These are phyloP conservation scores for Drosophila pullipes DNA, from an alignment of 2,888 invertebrate genomes.

Conservation along the genomic window DNA sequence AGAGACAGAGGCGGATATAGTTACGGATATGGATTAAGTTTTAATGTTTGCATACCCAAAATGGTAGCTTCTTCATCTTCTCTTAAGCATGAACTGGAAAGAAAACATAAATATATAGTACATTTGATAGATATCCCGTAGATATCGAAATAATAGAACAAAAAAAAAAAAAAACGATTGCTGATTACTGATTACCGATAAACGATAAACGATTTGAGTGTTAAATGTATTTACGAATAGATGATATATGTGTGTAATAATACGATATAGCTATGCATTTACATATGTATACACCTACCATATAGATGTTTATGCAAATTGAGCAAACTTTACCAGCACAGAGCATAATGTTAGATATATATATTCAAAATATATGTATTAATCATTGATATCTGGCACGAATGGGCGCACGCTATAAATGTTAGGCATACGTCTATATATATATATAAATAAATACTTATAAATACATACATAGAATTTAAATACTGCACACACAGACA, in stretches of 20 bases:
- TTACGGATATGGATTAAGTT: conserved; percentile 12
- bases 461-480: conserved; percentile 9
- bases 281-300: neutral
- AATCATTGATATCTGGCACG: conserved; percentile 49
- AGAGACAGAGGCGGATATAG: conserved; percentile 2
- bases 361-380: conserved; percentile 75
- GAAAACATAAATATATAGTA: conserved; percentile 36
- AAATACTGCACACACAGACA: conserved; percentile 14
- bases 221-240: conserved; percentile 32
- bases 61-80: conserved; percentile 39
- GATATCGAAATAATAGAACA: conserved; percentile 3
- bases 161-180: conserved; percentile 6
- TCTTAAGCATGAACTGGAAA: conserved; percentile 14
- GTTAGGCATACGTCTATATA: conserved; percentile 34
- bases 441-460: conserved; percentile 29
- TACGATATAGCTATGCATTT: neutral
- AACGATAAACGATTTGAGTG: conserved; percentile 42
- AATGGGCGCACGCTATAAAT: conserved; percentile 58
- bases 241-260: neutral
- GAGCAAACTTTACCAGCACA: conserved; percentile 25
- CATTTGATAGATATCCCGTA: conserved; percentile 35
- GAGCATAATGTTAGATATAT: conserved; percentile 63
- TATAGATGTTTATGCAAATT: conserved; percentile 23
- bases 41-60: conserved; percentile 12
- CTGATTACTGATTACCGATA: conserved; percentile 16